Evolutionary conservation across 2,797 vertebrate species (phyloP).

Genomic region (Spinus pinus): DNA sequence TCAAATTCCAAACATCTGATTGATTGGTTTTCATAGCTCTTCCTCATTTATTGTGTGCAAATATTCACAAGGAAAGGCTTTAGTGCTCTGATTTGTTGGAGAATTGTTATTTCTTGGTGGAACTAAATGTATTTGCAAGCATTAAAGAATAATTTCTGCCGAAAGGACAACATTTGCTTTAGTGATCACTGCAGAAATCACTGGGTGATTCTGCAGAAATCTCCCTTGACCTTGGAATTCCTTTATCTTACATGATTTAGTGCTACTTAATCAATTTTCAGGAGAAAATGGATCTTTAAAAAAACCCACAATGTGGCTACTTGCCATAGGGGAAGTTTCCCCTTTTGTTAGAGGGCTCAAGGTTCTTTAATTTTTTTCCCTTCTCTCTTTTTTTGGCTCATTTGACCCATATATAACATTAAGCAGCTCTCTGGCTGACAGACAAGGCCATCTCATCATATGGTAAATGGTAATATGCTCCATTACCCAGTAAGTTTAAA

Average conservation of each 20-base stretch:
- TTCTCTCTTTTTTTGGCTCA: conserved; percentile 66
- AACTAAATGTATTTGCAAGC: neutral
- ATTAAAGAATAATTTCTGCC: neutral
- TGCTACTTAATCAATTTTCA: conserved; percentile 39
- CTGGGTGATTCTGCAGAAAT: conserved; percentile 25
- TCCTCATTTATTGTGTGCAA: neutral
- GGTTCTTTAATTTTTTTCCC: neutral
- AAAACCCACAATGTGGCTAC: neutral
- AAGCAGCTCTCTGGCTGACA: conserved; percentile 71
- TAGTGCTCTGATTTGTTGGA: neutral
- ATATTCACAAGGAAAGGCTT: neutral
- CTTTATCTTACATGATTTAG: conserved; percentile 24
- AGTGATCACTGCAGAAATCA: neutral
- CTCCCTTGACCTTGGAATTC: conserved; percentile 5
- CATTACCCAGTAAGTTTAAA: conserved; percentile 76
- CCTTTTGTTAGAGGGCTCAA: conserved; percentile 2
- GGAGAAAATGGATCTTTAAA: conserved; percentile 12
- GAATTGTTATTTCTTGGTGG: neutral
- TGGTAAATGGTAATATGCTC: conserved; percentile 72
- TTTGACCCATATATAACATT: conserved; percentile 74
- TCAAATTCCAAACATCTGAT: neutral
- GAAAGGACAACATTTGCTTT: neutral
- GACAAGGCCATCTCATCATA: conserved; percentile 71
- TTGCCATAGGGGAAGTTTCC: conserved; percentile 23
- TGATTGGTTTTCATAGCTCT: neutral